Evolutionary conservation across 2,113 vertebrate species (phyloP).

Genomic region (Myotis yumanensis): DNA sequence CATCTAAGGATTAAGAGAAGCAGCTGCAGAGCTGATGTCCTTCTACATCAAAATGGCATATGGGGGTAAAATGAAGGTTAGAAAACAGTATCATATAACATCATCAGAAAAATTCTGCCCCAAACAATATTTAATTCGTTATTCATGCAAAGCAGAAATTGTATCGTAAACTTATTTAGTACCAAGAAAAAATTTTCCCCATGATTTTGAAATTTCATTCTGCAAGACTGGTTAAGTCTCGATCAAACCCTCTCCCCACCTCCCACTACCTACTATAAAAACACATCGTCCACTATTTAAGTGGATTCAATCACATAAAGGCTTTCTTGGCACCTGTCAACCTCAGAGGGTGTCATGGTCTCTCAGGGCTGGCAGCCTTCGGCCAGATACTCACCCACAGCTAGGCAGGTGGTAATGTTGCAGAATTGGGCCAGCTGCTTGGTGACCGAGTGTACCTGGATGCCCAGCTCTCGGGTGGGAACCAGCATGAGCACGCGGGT

Average conservation of each 20-base stretch:
- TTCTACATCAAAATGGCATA: not conserved
- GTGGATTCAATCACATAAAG: not conserved
- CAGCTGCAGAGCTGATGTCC: not conserved
- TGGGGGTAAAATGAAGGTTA: not conserved
- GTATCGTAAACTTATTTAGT: not conserved
- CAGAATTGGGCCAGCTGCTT: conserved; percentile 96
- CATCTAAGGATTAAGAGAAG: not conserved
- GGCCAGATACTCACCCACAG: conserved; percentile 89
- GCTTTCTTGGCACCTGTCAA: not conserved
- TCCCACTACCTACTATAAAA: not conserved
- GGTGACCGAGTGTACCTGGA: conserved; percentile 96
- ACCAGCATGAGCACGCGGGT: conserved; percentile 94
- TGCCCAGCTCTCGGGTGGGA: conserved; percentile 96
- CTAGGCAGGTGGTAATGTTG: conserved; percentile 90
- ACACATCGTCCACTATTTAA: not conserved
- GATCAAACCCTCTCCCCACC: not conserved
- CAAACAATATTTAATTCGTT: not conserved
- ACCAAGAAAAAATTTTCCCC: not conserved
- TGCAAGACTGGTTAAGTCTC: not conserved
- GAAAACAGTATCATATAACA: not conserved
- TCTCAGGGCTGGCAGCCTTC: not conserved
- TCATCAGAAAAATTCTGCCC: not conserved
- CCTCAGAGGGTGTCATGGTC: rapidly evolving
- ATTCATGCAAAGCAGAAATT: not conserved
- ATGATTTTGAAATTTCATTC: not conserved